These are phyloP conservation scores for Amphiprion clarkii DNA, from an alignment of 2,797 vertebrate species.

Conservation along the genomic window DNA sequence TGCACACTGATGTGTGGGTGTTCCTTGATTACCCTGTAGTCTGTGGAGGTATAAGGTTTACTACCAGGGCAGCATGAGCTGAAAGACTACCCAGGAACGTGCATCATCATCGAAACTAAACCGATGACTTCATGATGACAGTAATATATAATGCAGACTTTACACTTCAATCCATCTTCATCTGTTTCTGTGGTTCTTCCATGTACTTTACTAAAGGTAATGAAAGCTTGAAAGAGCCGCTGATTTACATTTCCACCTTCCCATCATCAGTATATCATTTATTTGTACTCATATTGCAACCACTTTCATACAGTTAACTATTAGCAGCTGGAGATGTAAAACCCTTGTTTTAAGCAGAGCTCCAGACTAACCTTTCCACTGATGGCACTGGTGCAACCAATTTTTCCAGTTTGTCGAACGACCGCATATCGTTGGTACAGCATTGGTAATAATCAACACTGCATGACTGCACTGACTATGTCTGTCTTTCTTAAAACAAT, in stretches of 20 bases:
- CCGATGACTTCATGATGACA: constrained; percentile 56
- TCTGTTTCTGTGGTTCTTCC: constrained; percentile 25
- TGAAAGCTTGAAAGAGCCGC: constrained; percentile 9
- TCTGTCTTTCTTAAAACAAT: no score
- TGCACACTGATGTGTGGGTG: constrained; percentile 36
- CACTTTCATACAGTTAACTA: constrained; percentile 5
- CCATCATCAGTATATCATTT: neutral
- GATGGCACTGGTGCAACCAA: no score
- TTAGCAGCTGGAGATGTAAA: neutral
- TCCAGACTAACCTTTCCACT: no score
- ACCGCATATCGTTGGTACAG: no score
- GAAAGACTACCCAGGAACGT: constrained; percentile 55
- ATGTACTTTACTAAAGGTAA: constrained; percentile 13
- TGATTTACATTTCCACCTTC: constrained; percentile 16
- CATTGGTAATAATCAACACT: no score
- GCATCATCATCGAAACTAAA: constrained; percentile 49
- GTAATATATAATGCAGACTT: constrained; percentile 39
- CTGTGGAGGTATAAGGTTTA: constrained; percentile 64
- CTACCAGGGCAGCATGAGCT: constrained; percentile 31
- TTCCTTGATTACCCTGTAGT: constrained; percentile 64
- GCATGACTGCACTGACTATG: no score
- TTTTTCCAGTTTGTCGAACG: no score
- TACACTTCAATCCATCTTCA: constrained; percentile 20
- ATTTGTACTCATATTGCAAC: neutral
- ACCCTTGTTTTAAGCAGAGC: neutral